phyloP scores from a whole-genome alignment of 2,113 vertebrate genomes.

The Chitala chitala region DNA sequence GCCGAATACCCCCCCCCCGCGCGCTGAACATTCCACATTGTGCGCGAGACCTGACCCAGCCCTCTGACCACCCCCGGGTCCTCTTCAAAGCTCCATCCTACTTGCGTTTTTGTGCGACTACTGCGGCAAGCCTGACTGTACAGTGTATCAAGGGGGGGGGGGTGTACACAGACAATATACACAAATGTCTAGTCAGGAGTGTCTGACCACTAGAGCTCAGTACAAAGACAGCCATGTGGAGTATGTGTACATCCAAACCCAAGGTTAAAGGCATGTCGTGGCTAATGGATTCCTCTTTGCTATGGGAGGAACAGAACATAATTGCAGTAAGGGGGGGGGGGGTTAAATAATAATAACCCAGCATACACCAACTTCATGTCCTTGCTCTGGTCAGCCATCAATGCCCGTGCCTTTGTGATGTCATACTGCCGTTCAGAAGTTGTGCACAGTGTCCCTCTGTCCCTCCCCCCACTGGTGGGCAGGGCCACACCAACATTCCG shows the following conservation, averaged over 20 bases:
- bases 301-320: not conserved
- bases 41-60: no score
- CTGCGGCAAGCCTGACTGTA: not conserved
- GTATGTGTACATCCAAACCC: no score
- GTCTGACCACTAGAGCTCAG: no score
- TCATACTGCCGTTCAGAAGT: constrained; percentile 24
- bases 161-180: no score
- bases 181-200: no score
- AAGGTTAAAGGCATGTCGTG: no score
- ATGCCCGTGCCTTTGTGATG: constrained; percentile 40
- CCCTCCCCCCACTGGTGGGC: not conserved
- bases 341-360: not conserved
- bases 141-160: not conserved
- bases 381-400: constrained; percentile 42
- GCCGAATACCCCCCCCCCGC: not conserved
- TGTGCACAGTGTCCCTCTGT: not conserved
- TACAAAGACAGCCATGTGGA: no score
- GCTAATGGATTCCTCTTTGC: not conserved
- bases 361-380: not conserved
- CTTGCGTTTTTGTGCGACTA: not conserved
- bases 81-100: not conserved
- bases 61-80: not conserved
- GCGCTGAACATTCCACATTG: no score
- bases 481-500: constrained; percentile 24
- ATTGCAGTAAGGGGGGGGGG: not conserved